phyloP scores from a whole-genome alignment of 2,888 invertebrate genomes.

The Netelia melanura region DNA sequence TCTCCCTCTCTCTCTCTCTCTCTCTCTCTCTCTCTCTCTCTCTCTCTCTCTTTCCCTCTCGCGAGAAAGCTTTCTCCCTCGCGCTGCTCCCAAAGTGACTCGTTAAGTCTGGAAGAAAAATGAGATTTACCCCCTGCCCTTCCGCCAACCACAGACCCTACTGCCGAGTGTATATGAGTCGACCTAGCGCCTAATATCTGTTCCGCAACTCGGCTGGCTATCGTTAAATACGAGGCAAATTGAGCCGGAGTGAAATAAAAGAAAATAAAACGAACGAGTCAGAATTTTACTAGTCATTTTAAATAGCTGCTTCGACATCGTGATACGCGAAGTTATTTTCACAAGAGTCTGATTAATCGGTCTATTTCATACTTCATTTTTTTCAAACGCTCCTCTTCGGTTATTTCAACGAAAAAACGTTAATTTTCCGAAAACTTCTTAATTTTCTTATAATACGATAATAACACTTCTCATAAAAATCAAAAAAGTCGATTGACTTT shows the following conservation, averaged over 20 bases:
- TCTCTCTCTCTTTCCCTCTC: constrained; percentile 11
- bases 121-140: constrained; percentile 48
- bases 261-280: neutral
- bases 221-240: constrained; percentile 54
- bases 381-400: no score
- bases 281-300: neutral
- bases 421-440: no score
- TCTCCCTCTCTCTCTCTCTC: constrained; percentile 37
- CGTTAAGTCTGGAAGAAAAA: constrained; percentile 67
- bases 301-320: neutral
- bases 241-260: constrained; percentile 31
- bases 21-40: neutral
- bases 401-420: no score
- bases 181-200: constrained; percentile 60
- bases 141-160: constrained; percentile 3
- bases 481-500: no score
- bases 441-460: no score
- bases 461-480: no score
- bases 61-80: constrained; percentile 17
- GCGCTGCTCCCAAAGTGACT: constrained; percentile 60
- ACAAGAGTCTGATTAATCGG: no score
- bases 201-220: constrained; percentile 49
- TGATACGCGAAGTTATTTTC: no score
- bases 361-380: no score
- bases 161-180: neutral